Evolutionary conservation across 2,113 vertebrate genomes (phyloP), one percentile per base, ranked within the genome.

Genomic region (Amphiprion ocellaris): DNA sequence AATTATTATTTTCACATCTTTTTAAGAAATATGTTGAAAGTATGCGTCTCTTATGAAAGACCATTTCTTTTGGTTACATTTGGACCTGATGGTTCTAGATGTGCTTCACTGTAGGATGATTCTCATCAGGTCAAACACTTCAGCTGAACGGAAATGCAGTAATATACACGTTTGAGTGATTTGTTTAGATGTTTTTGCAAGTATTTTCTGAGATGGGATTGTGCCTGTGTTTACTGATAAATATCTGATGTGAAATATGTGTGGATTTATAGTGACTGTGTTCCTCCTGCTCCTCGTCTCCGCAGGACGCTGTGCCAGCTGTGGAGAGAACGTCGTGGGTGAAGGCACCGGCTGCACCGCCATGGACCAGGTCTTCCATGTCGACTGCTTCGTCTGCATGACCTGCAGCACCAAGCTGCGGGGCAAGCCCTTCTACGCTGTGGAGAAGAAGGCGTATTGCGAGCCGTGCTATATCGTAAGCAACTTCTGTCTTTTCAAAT

Each of bases 281-380:
- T 21, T 15, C 58, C 41, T 21, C 47, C 2, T 23, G 41, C 37
- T 64, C 75, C 59, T 78, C 70, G 76, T 79, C 44, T 62, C 82
- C 84, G 6, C 94, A 99, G 98, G 98, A 17, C 97, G 97, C 88
- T 99, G 98, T 76, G 94, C 97, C 62, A 97, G 96, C 92, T 99
- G 98, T 12, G 98, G 97, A 1, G 97, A 99, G 83, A 99, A 99
- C 1, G 98, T 99, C 1, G 95, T 99, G 54, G 98, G 98, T 1
- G 98, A 99, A 88, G 98, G 98, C 26, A 99, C 97, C 0, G 98
- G 98, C 41, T 99, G 98, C 87, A 99, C 98, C 0, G 98, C 98
- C 84, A 99, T 99, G 98, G 98, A 99, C 88, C 97, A 99, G 76
- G 97, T 99, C 71, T 99, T 99, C 93, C 98, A 99, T 0, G 98